These are phyloP conservation scores for Holocentrus rufus DNA, from an alignment of 2,797 vertebrate genomes.

Conservation along the genomic window DNA sequence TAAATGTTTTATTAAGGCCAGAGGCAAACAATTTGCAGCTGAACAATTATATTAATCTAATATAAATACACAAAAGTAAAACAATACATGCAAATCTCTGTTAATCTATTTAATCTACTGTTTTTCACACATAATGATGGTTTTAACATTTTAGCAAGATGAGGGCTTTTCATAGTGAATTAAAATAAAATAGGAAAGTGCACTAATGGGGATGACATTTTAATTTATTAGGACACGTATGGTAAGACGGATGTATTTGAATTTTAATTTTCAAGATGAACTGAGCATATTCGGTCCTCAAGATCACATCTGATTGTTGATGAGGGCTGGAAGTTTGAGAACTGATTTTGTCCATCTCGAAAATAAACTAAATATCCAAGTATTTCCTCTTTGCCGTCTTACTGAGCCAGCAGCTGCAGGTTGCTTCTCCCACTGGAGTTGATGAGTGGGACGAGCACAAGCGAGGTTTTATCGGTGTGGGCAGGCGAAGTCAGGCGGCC, in stretches of 20 bases:
- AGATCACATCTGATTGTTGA: too few species aligned
- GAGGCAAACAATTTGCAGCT: not conserved
- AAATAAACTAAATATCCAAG: not conserved
- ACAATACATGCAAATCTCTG: not conserved
- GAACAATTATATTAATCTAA: too few species aligned
- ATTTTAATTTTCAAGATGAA: too few species aligned
- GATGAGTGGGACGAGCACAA: constrained; percentile 68
- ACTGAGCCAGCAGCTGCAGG: constrained; percentile 68
- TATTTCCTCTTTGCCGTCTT: not conserved
- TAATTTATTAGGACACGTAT: too few species aligned
- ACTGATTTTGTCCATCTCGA: not conserved
- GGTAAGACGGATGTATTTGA: too few species aligned
- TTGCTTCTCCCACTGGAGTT: constrained; percentile 80
- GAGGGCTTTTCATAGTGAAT: not conserved
- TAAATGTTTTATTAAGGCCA: not conserved
- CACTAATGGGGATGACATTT: not conserved
- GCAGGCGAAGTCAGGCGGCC: constrained; percentile 50
- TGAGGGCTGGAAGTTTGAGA: constrained; percentile 1
- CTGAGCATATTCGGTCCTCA: too few species aligned
- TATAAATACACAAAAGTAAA: too few species aligned
- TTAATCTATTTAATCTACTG: not conserved
- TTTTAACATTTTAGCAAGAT: not conserved
- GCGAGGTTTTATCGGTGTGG: not conserved
- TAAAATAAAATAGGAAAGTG: not conserved
- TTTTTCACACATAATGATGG: not conserved